Conservation (phyloP, 2,113 vertebrate species). For the Hirundichthys speculiger region DNA sequence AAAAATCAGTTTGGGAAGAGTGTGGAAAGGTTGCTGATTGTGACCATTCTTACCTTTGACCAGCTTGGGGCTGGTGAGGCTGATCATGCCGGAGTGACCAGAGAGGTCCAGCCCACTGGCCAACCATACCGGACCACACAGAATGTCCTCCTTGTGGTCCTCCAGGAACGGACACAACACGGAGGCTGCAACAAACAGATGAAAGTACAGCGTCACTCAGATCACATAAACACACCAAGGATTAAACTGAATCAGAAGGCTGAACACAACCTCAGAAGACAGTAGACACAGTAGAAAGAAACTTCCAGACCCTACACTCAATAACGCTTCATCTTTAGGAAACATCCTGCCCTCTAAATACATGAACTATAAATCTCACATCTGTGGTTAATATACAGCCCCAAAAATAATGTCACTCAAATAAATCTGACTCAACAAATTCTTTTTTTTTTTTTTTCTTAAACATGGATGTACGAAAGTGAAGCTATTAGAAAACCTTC, state of each 20-base stretch:
- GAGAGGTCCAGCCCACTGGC: slow-evolving; percentile 97
- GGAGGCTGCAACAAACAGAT: slow-evolving; percentile 82
- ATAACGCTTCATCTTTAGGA: too few relatives aligned
- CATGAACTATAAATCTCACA: too few relatives aligned
- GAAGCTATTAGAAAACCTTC: too few relatives aligned
- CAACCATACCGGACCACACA: slow-evolving; percentile 97
- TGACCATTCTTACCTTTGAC: slow-evolving; percentile 88
- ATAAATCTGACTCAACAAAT: too few relatives aligned
- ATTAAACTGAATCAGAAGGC: accelerated
- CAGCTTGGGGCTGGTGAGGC: slow-evolving; percentile 96
- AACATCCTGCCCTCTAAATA: too few relatives aligned
- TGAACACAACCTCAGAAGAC: neutral
- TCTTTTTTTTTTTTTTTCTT: too few relatives aligned
- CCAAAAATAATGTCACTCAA: too few relatives aligned
- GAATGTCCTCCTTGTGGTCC: slow-evolving; percentile 97
- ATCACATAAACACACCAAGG: neutral
- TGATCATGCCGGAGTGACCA: slow-evolving; percentile 97
- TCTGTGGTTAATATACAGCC: too few relatives aligned
- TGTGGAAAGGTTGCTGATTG: too few relatives aligned
- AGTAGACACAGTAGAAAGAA: neutral
- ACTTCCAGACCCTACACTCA: too few relatives aligned
- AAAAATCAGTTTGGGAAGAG: too few relatives aligned
- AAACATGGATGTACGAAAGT: too few relatives aligned
- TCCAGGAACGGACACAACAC: slow-evolving; percentile 94
- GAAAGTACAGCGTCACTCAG: neutral